These are phyloP conservation scores for Athene noctua DNA, from an alignment of 2,113 vertebrate species.

Conservation along the genomic window DNA sequence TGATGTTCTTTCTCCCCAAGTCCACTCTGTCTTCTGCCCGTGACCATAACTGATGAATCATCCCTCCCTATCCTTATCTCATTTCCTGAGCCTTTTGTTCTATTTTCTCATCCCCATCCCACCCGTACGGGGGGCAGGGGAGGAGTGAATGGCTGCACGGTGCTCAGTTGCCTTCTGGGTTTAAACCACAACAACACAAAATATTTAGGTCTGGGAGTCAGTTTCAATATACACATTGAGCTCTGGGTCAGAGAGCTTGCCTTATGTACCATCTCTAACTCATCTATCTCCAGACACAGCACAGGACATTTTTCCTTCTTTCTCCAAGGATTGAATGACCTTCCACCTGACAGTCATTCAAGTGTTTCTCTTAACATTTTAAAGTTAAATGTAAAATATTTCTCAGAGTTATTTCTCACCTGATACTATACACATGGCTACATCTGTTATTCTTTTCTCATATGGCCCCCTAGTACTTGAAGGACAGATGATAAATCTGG, in stretches of 20 bases:
- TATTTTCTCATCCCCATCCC: too few relatives aligned
- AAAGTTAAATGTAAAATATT: conserved; percentile 33
- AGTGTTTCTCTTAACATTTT: background rate
- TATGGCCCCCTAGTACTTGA: conserved; percentile 3
- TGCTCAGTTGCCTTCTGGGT: too few relatives aligned
- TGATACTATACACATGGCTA: conserved; percentile 13
- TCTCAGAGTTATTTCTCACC: conserved; percentile 32
- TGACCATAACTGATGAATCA: too few relatives aligned
- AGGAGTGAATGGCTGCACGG: too few relatives aligned
- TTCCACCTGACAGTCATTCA: conserved; percentile 11
- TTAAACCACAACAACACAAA: background rate
- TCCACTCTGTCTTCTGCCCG: too few relatives aligned
- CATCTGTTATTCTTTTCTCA: conserved; percentile 3
- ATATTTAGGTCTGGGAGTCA: background rate
- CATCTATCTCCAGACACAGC: background rate
- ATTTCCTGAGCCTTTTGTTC: too few relatives aligned
- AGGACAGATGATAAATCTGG: conserved; percentile 33
- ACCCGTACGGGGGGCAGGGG: too few relatives aligned
- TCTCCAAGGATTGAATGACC: conserved; percentile 33
- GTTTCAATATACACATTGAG: background rate
- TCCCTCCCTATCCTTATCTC: too few relatives aligned
- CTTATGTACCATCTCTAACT: conserved; percentile 15
- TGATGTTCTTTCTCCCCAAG: too few relatives aligned
- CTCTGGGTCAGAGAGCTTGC: background rate
- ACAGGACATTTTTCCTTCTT: background rate